Conservation (phyloP, 2,113 vertebrate species). For the Sinosuthora webbiana region DNA sequence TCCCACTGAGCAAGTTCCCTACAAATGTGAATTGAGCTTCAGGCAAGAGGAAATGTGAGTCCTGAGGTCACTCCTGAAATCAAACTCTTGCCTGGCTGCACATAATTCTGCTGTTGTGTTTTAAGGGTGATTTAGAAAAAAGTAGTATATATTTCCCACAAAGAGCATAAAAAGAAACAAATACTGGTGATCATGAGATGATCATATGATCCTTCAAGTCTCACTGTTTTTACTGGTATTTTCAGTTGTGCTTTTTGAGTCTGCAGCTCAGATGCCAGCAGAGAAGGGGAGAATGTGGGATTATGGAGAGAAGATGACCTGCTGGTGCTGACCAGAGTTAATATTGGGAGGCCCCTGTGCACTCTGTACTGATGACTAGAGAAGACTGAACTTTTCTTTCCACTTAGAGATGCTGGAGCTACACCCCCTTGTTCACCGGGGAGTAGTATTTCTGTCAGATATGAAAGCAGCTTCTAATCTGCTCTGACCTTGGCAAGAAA, state of each 20-base stretch:
- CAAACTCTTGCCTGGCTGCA: background rate
- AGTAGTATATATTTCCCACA: background rate
- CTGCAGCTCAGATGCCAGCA: background rate
- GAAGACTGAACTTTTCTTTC: conserved; percentile 8
- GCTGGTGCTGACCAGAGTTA: background rate
- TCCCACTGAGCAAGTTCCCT: conserved; percentile 55
- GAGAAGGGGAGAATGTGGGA: background rate
- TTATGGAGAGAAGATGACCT: background rate
- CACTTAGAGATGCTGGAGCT: background rate
- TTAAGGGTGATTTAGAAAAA: background rate
- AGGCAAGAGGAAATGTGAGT: conserved; percentile 51
- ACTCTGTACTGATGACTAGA: background rate
- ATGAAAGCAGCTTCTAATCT: conserved; percentile 49
- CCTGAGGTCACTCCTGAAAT: conserved; percentile 47
- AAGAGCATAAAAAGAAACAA: background rate
- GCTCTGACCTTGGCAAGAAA: conserved; percentile 61
- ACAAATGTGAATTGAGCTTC: conserved; percentile 33
- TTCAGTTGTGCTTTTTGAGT: background rate
- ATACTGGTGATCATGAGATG: conserved; percentile 5
- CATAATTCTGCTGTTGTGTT: conserved; percentile 31
- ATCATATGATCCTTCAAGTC: background rate
- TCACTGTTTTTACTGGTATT: background rate
- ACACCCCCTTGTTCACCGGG: background rate
- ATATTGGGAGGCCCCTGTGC: background rate
- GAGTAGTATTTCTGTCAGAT: conserved; percentile 58